phyloP scores from a whole-genome alignment of 2,888 invertebrate genomes.

The Dysmachus trigonus region DNA sequence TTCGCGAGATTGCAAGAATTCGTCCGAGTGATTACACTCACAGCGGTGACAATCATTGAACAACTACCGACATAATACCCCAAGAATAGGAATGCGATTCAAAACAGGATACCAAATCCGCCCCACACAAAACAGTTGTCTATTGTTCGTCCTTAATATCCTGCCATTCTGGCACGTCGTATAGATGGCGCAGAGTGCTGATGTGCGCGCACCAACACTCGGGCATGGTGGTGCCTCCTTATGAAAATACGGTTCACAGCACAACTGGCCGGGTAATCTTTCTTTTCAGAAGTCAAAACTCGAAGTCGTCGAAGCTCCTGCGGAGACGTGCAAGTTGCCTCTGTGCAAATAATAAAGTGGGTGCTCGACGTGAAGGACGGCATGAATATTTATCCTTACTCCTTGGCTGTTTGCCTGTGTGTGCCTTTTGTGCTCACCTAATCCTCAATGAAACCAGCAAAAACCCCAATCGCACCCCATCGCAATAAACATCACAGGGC shows the following conservation, averaged over 20 bases:
- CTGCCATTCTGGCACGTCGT: conserved; percentile 3
- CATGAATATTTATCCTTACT: conserved; percentile 34
- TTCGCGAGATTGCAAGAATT: conserved; percentile 23
- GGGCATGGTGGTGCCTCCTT: neutral
- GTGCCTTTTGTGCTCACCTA: conserved; percentile 27
- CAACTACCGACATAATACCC: conserved; percentile 27
- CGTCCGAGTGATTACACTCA: conserved; percentile 30
- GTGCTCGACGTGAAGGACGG: conserved; percentile 11
- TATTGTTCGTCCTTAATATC: conserved; percentile 35
- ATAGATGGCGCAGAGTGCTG: neutral
- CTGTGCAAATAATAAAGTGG: conserved; percentile 41
- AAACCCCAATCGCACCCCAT: conserved; percentile 29
- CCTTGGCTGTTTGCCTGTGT: neutral
- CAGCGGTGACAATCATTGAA: conserved; percentile 15
- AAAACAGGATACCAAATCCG: conserved; percentile 25
- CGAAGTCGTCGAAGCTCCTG: conserved; percentile 12
- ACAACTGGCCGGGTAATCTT: conserved; percentile 36
- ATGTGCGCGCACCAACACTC: conserved; percentile 16
- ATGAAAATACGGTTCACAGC: conserved; percentile 13
- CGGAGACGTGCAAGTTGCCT: conserved; percentile 4
- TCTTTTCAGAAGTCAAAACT: conserved; percentile 42
- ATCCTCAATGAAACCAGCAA: conserved; percentile 41
- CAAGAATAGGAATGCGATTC: conserved; percentile 28
- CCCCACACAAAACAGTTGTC: conserved; percentile 15
- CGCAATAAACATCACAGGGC: conserved; percentile 31